Percentiles rank a stretch among this genome's conserved stretches.
Evolutionary conservation across 2,888 invertebrate genomes (phyloP).

Genomic region (Heliconius charithonia): DNA sequence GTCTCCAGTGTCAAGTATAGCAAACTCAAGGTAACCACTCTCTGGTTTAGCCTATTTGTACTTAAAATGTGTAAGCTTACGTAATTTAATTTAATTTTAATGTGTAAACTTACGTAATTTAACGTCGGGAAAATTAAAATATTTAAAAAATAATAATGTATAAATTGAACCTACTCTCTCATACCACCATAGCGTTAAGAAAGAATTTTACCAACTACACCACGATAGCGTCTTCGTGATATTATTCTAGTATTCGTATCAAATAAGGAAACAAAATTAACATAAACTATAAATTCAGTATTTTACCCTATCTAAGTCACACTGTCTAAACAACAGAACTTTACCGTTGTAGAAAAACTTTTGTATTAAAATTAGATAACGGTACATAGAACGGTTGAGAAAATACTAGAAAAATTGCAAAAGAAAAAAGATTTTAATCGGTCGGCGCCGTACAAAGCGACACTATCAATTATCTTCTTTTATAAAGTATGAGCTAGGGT

Average conservation of each 20-base stretch:
- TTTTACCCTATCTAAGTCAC: neutral
- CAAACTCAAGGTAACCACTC: too few relatives aligned
- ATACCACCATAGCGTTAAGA: too few relatives aligned
- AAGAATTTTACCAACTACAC: neutral
- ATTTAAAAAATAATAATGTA: too few relatives aligned
- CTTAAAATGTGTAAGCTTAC: too few relatives aligned
- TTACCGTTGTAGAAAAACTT: conserved; percentile 29
- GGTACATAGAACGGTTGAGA: conserved; percentile 32
- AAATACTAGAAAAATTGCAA: conserved; percentile 33
- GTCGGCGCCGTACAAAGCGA: conserved; percentile 25
- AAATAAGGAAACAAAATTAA: neutral
- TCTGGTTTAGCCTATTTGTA: too few relatives aligned
- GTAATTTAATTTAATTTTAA: too few relatives aligned
- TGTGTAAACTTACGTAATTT: too few relatives aligned
- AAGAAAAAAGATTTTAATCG: conserved; percentile 34
- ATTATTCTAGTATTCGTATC: neutral
- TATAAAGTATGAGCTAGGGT: neutral
- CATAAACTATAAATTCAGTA: conserved; percentile 3
- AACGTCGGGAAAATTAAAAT: too few relatives aligned
- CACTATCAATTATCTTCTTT: conserved; percentile 27
- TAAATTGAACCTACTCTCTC: too few relatives aligned
- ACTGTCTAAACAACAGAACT: conserved; percentile 6
- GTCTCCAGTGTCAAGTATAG: too few relatives aligned
- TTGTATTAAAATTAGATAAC: conserved; percentile 37
- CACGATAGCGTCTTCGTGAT: neutral